phyloP scores from a whole-genome alignment of 2,113 vertebrate species.

The Chionomys nivalis region DNA sequence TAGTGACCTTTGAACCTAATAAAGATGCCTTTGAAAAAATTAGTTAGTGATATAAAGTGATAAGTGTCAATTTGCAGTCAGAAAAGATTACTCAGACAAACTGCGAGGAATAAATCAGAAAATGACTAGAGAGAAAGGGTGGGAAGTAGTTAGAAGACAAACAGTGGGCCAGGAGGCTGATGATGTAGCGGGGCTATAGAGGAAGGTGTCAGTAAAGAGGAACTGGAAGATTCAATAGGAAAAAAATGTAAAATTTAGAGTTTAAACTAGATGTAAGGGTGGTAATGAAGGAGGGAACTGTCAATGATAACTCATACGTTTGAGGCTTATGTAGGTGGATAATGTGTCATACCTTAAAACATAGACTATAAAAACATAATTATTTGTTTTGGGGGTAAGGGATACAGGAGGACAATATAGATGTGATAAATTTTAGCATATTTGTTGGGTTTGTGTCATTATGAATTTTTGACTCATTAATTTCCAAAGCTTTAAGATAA shows the following conservation, averaged over 20 bases:
- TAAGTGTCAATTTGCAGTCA: slow-evolving; percentile 15
- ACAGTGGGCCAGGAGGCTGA: neutral
- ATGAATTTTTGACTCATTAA: neutral
- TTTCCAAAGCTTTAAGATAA: slow-evolving; percentile 37
- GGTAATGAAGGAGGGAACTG: neutral
- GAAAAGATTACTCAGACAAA: neutral
- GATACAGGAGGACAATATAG: neutral
- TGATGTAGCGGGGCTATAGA: neutral
- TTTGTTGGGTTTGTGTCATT: slow-evolving; percentile 26
- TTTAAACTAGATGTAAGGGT: neutral
- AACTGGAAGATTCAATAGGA: neutral
- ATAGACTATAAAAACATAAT: neutral
- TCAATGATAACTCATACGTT: slow-evolving; percentile 4
- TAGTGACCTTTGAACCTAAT: neutral
- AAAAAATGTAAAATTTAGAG: neutral
- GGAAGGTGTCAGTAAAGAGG: neutral
- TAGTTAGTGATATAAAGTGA: neutral
- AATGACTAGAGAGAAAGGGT: neutral
- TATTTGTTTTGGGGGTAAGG: neutral
- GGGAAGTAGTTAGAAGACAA: neutral
- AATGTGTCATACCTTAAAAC: neutral
- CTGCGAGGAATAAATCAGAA: neutral
- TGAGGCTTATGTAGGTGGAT: slow-evolving; percentile 17
- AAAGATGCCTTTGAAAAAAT: neutral
- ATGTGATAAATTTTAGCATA: neutral